These are phyloP conservation scores for Gavia stellata DNA, from an alignment of 2,113 vertebrate species.

Conservation along the genomic window DNA sequence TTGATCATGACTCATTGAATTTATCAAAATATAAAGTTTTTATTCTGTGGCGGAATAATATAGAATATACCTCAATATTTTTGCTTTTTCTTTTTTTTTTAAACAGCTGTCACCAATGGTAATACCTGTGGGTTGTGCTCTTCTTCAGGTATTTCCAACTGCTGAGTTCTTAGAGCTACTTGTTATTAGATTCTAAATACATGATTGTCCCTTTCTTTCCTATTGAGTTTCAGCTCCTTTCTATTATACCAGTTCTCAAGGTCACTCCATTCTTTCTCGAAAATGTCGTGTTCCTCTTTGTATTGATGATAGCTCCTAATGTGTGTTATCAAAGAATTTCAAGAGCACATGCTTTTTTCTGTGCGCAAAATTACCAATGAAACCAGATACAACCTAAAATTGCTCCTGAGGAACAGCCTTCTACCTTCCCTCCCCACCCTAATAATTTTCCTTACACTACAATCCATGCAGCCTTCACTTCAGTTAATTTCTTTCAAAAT, in stretches of 20 bases:
- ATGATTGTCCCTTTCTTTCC: not conserved
- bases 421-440: not conserved
- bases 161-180: not conserved
- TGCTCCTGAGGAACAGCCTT: not conserved
- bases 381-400: not conserved
- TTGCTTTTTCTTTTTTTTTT: not conserved
- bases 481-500: not conserved
- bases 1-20: not conserved
- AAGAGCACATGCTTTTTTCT: not conserved
- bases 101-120: not conserved
- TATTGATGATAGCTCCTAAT: not conserved
- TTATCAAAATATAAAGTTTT: not conserved
- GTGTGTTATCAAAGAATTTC: not conserved
- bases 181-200: not conserved
- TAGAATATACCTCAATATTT: not conserved
- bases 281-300: not conserved
- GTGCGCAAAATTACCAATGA: not conserved
- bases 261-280: not conserved
- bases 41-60: not conserved
- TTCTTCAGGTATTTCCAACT: not conserved
- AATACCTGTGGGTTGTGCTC: not conserved
- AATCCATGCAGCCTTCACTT: not conserved
- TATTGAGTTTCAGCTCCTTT: not conserved
- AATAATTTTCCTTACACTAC: not conserved
- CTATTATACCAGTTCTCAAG: not conserved